Evolutionary conservation across 2,888 invertebrate genomes (phyloP), one percentile per base, ranked within the genome.

Genomic region (Xanthia icteritia): DNA sequence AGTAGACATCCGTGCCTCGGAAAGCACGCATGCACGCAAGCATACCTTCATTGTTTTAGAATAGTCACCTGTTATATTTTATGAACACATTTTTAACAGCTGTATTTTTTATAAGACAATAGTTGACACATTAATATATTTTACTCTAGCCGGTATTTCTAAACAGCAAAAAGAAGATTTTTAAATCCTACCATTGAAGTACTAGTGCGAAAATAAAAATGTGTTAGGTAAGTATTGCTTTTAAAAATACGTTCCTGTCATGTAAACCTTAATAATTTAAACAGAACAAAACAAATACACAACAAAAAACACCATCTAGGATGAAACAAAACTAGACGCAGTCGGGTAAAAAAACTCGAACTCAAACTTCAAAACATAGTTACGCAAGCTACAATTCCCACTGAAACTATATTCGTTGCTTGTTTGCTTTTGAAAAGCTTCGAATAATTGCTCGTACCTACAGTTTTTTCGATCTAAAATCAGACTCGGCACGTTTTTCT

Each of bases 391-490:
- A 79, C 70, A 85, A 82, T 86, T 76, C 77, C 75, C 75, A 83
- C 67, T 81, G 79, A 79, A 88, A 89, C 87, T 88, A 81, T 86
- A 84, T 84, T 85, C 76, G 80, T 86, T 81, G 88, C 89, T 88
- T 85, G 91, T 90, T 91, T 91, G 86, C 67, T 84, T 84, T 82
- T 81, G 69, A 85, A 85, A 85, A 86, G 86, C 87, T 82, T 81
- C 80, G 45, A 82, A 89, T 90, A 90, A 90, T 84, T 86, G 90
- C 84, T 79, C 76, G 83, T 64, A 73, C 23, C 85, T 76, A 64
- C 89, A 87, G 87, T 89, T 91, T 90, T n/a, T 90, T 85, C 58
- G 31, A 20, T 69, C 42, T 73, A 66, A 84, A 84, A 84, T 64
- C 77, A 63, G 67, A 66, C 76, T 76, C 69, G 23, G 72, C 70